Percentiles rank a stretch among this genome's conserved stretches.
Conservation (phyloP, 2,797 vertebrate genomes). For the Iguana delicatissima region DNA sequence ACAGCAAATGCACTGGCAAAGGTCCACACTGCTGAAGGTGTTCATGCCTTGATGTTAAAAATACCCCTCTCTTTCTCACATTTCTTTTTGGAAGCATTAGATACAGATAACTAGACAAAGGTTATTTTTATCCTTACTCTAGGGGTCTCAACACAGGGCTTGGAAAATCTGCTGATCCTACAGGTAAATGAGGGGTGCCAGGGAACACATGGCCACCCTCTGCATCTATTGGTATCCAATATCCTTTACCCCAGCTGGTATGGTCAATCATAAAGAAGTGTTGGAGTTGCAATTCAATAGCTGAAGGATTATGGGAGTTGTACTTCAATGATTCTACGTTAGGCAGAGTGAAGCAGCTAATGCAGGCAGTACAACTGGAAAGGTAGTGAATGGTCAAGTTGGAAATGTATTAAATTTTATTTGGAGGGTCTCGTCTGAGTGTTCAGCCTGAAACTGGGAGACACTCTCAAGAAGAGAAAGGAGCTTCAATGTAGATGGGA, state of each 20-base stretch:
- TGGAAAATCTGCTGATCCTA: background rate
- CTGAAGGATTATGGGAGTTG: background rate
- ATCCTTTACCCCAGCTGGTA: background rate
- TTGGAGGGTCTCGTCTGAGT: too few species aligned
- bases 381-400: too few species aligned
- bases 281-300: background rate
- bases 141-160: background rate
- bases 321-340: background rate
- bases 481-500: too few species aligned
- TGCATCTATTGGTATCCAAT: too few species aligned
- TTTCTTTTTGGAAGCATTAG: background rate
- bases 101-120: background rate
- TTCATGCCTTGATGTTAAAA: constrained; percentile 55
- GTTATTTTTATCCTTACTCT: constrained; percentile 11
- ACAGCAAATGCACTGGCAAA: constrained; percentile 46
- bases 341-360: background rate
- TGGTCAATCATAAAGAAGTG: background rate
- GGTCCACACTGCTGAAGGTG: constrained; percentile 20
- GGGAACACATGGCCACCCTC: too few species aligned
- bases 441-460: too few species aligned
- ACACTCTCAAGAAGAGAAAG: too few species aligned
- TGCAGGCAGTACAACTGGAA: too few species aligned
- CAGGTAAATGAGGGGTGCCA: background rate
- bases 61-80: constrained; percentile 11
- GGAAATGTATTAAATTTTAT: too few species aligned